phyloP scores from a whole-genome alignment of 2,888 invertebrate genomes.

The Eupithecia dodoneata region DNA sequence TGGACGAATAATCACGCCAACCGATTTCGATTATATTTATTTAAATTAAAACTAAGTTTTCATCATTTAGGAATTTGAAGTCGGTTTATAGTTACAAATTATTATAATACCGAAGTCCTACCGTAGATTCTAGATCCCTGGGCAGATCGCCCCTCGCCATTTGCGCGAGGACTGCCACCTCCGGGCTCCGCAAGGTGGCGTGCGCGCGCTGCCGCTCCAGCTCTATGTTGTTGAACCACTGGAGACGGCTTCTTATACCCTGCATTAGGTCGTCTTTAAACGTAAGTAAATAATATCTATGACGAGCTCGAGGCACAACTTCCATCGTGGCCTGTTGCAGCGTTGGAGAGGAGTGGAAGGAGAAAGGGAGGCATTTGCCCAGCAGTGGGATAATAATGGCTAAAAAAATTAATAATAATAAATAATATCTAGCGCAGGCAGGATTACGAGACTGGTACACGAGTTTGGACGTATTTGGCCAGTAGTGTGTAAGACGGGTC shows the following conservation, averaged over 20 bases:
- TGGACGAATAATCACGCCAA: too few species aligned
- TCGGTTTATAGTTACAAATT: too few species aligned
- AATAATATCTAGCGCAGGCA: background rate
- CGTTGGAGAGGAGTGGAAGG: too few species aligned
- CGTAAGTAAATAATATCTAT: background rate
- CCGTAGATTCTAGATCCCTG: slow-evolving; percentile 34
- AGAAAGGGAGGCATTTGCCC: too few species aligned
- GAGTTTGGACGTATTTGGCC: too few species aligned
- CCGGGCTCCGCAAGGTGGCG: slow-evolving; percentile 64
- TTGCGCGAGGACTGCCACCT: slow-evolving; percentile 58
- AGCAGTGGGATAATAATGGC: too few species aligned
- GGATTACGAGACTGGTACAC: background rate
- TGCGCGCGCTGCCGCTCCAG: slow-evolving; percentile 70
- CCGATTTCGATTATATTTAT: too few species aligned
- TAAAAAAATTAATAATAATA: background rate
- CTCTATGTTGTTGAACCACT: slow-evolving; percentile 64
- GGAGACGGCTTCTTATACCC: slow-evolving; percentile 61
- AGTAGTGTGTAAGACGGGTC: background rate
- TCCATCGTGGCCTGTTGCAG: too few species aligned
- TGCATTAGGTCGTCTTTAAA: slow-evolving; percentile 32
- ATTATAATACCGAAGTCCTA: slow-evolving; percentile 3
- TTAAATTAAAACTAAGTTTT: too few species aligned
- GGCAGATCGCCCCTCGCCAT: slow-evolving; percentile 59
- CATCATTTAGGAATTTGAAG: too few species aligned
- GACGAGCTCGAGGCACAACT: too few species aligned